A percentile compares a stretch with the other conserved stretches of the same genome.
phyloP scores from a whole-genome alignment of 2,888 invertebrate genomes.

The Glyphotaelius pellucidus region DNA sequence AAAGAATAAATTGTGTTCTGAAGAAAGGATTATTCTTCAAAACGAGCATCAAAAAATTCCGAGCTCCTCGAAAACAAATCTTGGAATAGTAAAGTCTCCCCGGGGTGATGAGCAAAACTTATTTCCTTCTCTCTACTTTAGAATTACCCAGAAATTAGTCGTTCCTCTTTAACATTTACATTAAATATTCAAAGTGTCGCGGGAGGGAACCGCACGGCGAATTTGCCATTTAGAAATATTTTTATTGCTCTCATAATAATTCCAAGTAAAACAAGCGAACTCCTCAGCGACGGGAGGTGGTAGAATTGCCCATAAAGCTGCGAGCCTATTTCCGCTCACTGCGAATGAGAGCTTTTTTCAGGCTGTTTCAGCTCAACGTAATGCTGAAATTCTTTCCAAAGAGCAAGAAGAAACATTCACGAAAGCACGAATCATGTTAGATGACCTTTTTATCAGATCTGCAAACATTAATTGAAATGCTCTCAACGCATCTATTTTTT shows the following conservation, averaged over 20 bases:
- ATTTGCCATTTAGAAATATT: constrained; percentile 46
- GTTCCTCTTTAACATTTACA: constrained; percentile 39
- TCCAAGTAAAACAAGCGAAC: constrained; percentile 50
- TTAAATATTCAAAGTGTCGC: constrained; percentile 43
- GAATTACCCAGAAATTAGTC: constrained; percentile 35
- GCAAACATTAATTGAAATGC: not conserved
- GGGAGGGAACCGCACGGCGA: constrained; percentile 30
- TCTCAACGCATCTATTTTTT: too few relatives aligned
- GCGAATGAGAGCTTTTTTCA: not conserved
- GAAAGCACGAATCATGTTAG: not conserved
- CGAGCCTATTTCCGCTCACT: constrained; percentile 38
- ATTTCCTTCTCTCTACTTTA: not conserved
- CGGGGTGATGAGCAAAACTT: constrained; percentile 13
- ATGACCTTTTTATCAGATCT: too few relatives aligned
- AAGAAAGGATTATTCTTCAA: not conserved
- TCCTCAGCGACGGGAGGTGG: constrained; percentile 41
- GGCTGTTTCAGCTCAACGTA: not conserved
- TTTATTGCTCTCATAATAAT: constrained; percentile 51
- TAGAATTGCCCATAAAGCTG: constrained; percentile 48
- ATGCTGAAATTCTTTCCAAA: not conserved
- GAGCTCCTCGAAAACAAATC: not conserved
- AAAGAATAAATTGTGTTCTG: not conserved
- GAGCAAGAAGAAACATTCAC: not conserved
- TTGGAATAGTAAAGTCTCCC: not conserved
- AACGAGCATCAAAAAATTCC: constrained; percentile 2